These are phyloP conservation scores for Limnephilus marmoratus DNA, from an alignment of 2,888 invertebrate species.

Conservation along the genomic window DNA sequence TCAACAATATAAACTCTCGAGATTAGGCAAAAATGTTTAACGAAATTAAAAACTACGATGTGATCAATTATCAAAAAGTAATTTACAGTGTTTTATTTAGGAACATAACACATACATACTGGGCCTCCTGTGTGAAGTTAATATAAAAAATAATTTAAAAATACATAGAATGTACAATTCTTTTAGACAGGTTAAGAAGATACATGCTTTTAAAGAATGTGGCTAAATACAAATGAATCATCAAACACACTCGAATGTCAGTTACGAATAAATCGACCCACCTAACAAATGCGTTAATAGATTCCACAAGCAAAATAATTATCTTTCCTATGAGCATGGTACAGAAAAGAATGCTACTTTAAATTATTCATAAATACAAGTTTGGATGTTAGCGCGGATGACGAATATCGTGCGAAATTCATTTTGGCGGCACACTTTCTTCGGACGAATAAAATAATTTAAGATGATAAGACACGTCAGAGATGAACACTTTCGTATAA, in stretches of 20 bases:
- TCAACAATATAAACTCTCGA: no score
- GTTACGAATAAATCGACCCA: neutral
- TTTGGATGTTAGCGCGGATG: neutral
- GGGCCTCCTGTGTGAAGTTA: no score
- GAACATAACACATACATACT: no score
- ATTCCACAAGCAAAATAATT: neutral
- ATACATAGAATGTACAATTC: no score
- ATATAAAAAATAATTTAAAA: no score
- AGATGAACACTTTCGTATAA: slow-evolving; percentile 4
- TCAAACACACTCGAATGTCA: no score
- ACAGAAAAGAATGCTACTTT: neutral
- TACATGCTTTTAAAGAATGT: no score
- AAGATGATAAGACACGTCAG: neutral
- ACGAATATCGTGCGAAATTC: neutral
- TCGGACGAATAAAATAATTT: neutral
- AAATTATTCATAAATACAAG: neutral
- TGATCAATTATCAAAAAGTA: no score
- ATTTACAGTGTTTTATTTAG: no score
- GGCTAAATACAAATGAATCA: no score
- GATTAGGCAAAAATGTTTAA: neutral
- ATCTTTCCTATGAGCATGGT: neutral
- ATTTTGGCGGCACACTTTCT: slow-evolving; percentile 22
- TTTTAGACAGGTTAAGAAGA: no score
- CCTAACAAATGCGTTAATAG: neutral
- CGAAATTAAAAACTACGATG: no score